Base-by-base conservation (phyloP, 2,888 invertebrate species). In the Ectropis crepuscularia region DNA sequence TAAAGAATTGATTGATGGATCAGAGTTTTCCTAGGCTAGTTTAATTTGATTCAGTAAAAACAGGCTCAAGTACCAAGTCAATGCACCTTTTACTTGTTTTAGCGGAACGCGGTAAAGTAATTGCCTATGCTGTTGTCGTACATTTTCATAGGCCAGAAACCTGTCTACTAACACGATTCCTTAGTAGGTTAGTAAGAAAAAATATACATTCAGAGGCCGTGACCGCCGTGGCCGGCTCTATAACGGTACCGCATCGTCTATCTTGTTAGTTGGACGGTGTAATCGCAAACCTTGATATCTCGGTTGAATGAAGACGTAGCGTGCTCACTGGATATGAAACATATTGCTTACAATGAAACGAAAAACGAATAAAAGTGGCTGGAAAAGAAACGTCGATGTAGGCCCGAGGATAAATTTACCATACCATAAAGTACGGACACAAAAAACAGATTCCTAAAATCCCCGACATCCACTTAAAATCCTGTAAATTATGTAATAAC, bases 131-230 rank as follows among this genome's bases (percentile, higher is more conserved):
- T 63, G 68, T 63, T 48, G 54, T 42, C 48, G 39, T 50, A 51
- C 51, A 59, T 59, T 46, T 64, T 42, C 47, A 42, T 28, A 48
- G 65, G 67, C 65, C 68, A 72, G 70, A 80, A 74, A 82, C 82
- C 77, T 75, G 85, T 82, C 79, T 69, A 68, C 69, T 69, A 77
- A 73, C 78, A 77, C 73, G 73, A 78, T 73, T 78, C 72, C 76
- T 84, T 77, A 84, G 85, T 87, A 81, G 87, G 87, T 86, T 85
- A 85, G 76, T 74, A 77, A 65, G 79, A 77, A 77, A 82, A 83
- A 84, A 80, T 75, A 75, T 65, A 72, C 68, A 79, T 71, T 76
- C 74, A 76, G 78, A 76, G 77, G 81, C 82, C 83, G 80, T 83
- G 81, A 86, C 85, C 85, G 79, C 74, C 71, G 57, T 65, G 73